Conservation (phyloP, 2,797 vertebrate species). For the Gadopsis bispinosus region DNA sequence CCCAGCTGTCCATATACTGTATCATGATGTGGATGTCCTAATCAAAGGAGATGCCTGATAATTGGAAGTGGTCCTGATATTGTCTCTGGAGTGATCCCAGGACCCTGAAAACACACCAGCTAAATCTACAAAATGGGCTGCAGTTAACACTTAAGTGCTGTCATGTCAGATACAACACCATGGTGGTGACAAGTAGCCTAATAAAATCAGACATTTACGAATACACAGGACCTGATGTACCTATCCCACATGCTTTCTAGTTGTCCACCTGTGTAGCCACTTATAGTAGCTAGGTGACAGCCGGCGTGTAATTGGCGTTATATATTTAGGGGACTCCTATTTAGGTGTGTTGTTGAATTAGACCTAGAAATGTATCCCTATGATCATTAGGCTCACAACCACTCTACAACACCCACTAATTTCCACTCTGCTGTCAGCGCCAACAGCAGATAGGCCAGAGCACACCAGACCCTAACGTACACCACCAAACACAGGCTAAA, state of each 20-base stretch:
- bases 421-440: background rate
- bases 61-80: background rate
- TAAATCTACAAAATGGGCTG: constrained; percentile 17
- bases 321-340: constrained; percentile 13
- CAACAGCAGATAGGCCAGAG: background rate
- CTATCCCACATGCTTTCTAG: constrained; percentile 4
- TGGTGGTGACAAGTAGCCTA: background rate
- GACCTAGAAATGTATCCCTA: background rate
- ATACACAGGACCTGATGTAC: background rate
- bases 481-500: background rate
- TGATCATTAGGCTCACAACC: background rate
- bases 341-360: constrained; percentile 13
- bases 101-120: background rate
- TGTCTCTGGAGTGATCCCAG: constrained; percentile 14
- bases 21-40: constrained; percentile 14
- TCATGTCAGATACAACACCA: background rate
- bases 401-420: background rate
- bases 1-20: constrained; percentile 10
- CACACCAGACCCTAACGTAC: background rate
- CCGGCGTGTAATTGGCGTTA: constrained; percentile 33
- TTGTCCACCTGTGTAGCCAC: background rate
- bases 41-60: constrained; percentile 10
- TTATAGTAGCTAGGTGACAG: constrained; percentile 12
- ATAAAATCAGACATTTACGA: constrained; percentile 11
- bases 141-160: constrained; percentile 3